Evolutionary conservation across 2,888 invertebrate genomes (phyloP), one percentile per base, ranked within the genome.

Genomic region (Biston stratarius): DNA sequence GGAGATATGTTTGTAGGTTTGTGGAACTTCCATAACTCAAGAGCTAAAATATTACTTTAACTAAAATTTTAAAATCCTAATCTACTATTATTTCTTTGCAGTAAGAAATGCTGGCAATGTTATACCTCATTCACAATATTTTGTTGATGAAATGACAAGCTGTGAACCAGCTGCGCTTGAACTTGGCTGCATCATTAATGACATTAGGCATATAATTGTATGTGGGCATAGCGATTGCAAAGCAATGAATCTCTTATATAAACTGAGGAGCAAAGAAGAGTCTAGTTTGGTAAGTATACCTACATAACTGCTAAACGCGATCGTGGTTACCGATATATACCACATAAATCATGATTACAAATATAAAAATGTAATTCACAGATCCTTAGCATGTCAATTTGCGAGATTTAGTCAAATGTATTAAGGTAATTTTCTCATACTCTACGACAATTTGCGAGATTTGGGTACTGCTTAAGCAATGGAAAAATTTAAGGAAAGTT

Each of bases 141-240:
- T 98, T 85, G 94, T 95, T 68, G 97, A 97, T 80, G 97, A 98
- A 86, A 95, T 97, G 82, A 97, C 97, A 6, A 98, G 98, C 79
- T 98, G 98, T 77, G 99, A 99, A 90, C 98, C 99, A 9, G 99
- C 99, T 7, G 99, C 99, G 6, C 90, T 99, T 76, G 99, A 99
- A 91, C 94, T 99, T 61, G 99, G 98, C 34, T 99, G 99, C 86
- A 96, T 99, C 24, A 95, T 98, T 48, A 98, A 99, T 84, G 96
- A 98, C 77, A 98, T 99, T 73, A 94, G 97, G 69, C 98, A 99
- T 83, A 96, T 99, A 48, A 97, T 99, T 72, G 98, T 99, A 5
- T 99, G 99, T 84, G 99, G 99, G 0, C 99, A 99, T 86, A 99
- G 99, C 70, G 99, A 99, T 86, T 99, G 99, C 87, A 99, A 99